Conservation (phyloP, 1,140 invertebrate genomes). For the Cyphomyrmex costatus region DNA sequence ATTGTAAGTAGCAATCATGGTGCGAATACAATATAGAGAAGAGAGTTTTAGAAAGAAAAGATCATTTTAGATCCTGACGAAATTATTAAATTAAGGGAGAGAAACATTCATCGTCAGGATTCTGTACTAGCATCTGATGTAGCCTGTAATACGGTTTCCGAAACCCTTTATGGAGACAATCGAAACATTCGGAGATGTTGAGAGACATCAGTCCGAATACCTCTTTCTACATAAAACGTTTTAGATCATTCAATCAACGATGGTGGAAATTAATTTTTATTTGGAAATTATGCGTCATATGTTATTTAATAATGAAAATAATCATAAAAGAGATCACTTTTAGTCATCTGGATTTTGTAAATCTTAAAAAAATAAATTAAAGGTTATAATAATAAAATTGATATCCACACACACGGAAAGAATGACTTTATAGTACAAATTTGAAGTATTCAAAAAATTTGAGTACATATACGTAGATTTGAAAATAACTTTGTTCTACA, state of each 20-base stretch:
- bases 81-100: slow-evolving; percentile 41
- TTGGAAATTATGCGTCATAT: background rate
- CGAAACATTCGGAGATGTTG: slow-evolving; percentile 15
- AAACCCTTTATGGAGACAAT: slow-evolving; percentile 43
- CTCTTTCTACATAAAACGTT: background rate
- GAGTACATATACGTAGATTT: too few relatives aligned
- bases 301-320: background rate
- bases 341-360: slow-evolving; percentile 1
- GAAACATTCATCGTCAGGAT: slow-evolving; percentile 27
- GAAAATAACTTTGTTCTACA: too few relatives aligned
- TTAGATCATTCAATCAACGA: background rate
- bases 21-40: background rate
- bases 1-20: background rate
- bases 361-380: background rate
- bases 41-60: background rate
- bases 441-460: too few relatives aligned
- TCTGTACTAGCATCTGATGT: slow-evolving; percentile 24
- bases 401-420: background rate
- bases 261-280: background rate
- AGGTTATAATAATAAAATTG: slow-evolving; percentile 12
- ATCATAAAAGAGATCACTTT: background rate
- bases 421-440: too few relatives aligned
- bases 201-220: background rate
- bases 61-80: slow-evolving; percentile 25
- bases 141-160: slow-evolving; percentile 24